phyloP scores from a whole-genome alignment of 2,888 invertebrate species.

The Pachydiplax longipennis region DNA sequence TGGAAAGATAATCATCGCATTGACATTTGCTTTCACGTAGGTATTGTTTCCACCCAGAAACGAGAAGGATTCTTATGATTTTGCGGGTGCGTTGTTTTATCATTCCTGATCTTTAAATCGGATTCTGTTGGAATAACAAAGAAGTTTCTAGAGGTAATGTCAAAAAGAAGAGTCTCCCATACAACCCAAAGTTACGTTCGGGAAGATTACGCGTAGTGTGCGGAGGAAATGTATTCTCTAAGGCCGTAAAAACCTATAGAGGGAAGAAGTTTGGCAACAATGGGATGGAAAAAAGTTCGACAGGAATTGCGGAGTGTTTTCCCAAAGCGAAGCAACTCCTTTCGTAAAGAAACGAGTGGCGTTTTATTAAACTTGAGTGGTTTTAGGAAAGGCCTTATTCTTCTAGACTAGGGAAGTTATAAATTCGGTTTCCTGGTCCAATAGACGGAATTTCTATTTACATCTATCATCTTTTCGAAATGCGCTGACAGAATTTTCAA shows the following conservation, averaged over 20 bases:
- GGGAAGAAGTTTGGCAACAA: neutral
- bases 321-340: neutral
- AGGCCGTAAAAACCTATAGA: neutral
- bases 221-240: neutral
- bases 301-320: neutral
- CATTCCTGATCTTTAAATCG: too few relatives aligned
- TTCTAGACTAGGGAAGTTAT: neutral
- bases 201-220: neutral
- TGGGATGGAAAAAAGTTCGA: neutral
- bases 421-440: neutral
- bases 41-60: too few relatives aligned
- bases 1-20: too few relatives aligned
- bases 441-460: neutral
- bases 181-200: neutral
- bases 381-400: neutral
- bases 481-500: too few relatives aligned
- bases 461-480: neutral
- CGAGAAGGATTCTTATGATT: too few relatives aligned
- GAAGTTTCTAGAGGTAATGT: too few relatives aligned
- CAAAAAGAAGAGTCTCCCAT: too few relatives aligned
- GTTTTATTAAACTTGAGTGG: neutral
- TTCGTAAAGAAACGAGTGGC: neutral
- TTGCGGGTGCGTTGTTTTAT: too few relatives aligned
- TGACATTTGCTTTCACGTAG: too few relatives aligned
- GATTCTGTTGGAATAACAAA: too few relatives aligned